These are phyloP conservation scores for Gymnocypris eckloni DNA, from an alignment of 2,797 vertebrate species.

Conservation along the genomic window DNA sequence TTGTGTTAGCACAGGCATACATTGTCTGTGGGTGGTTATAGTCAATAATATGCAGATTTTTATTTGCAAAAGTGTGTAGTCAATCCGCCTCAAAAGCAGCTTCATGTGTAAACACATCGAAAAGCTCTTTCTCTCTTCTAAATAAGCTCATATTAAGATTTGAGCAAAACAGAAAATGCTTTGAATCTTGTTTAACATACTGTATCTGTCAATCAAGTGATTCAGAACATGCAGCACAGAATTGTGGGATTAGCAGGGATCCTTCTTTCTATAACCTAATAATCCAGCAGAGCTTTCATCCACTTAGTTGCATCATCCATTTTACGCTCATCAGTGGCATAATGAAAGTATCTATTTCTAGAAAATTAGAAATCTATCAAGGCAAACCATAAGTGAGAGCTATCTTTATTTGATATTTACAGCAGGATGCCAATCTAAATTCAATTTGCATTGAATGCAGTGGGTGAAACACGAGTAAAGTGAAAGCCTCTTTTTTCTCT, in stretches of 20 bases:
- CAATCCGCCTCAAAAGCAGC: slow-evolving; percentile 33
- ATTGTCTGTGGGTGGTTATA: not conserved
- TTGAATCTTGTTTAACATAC: slow-evolving; percentile 23
- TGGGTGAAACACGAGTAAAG: slow-evolving; percentile 57
- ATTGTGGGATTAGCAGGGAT: slow-evolving; percentile 6
- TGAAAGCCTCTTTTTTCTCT: slow-evolving; percentile 49
- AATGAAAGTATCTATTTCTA: slow-evolving; percentile 27
- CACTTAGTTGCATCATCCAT: slow-evolving; percentile 19
- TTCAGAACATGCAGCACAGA: slow-evolving; percentile 1
- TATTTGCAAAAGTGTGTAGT: not conserved
- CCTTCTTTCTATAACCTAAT: slow-evolving; percentile 12
- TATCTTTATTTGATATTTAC: slow-evolving; percentile 54
- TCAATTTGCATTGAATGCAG: slow-evolving; percentile 59
- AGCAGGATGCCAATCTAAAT: slow-evolving; percentile 42
- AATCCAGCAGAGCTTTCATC: slow-evolving; percentile 4
- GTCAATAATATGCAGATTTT: slow-evolving; percentile 29
- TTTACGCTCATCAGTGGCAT: not conserved
- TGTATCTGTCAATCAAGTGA: slow-evolving; percentile 3
- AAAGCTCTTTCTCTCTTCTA: slow-evolving; percentile 45
- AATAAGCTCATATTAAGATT: slow-evolving; percentile 43
- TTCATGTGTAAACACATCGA: slow-evolving; percentile 56
- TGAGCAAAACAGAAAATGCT: slow-evolving; percentile 39
- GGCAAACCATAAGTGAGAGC: not conserved
- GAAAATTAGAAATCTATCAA: slow-evolving; percentile 8
- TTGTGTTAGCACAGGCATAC: not conserved